Conservation (phyloP, 2,797 vertebrate genomes). For the Sternarchorhynchus goeldii region DNA sequence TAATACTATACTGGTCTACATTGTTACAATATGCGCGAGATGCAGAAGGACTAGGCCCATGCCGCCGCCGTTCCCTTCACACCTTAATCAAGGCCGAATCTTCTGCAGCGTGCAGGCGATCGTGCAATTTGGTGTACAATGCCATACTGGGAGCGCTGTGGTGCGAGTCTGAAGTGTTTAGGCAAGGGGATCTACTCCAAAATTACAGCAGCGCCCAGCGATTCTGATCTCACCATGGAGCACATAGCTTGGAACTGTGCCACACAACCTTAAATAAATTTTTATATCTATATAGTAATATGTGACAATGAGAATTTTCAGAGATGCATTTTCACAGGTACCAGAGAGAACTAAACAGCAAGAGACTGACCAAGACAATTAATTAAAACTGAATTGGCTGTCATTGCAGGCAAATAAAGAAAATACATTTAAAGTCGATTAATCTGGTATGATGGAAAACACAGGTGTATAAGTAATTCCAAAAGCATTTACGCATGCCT, state of each 20-base stretch:
- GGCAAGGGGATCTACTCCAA: constrained; percentile 24
- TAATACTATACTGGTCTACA: no score
- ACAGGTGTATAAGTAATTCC: constrained; percentile 3
- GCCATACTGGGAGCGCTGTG: constrained; percentile 8
- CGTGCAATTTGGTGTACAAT: neutral
- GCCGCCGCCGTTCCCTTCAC: constrained; percentile 14
- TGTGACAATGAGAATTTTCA: neutral
- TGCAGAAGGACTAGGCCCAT: constrained; percentile 19
- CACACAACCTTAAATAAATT: neutral
- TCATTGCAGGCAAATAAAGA: neutral
- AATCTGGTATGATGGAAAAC: constrained; percentile 2
- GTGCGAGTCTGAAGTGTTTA: neutral
- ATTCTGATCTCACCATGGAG: constrained; percentile 24
- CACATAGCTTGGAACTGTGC: neutral
- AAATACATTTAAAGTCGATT: neutral
- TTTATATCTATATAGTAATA: neutral
- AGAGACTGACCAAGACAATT: neutral
- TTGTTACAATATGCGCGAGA: neutral
- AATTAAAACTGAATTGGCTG: neutral
- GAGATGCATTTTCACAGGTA: no score
- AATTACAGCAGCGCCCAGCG: constrained; percentile 13
- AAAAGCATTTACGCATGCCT: neutral
- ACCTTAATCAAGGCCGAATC: constrained; percentile 6
- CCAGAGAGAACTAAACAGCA: neutral
- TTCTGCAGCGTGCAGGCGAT: constrained; percentile 12